phyloP scores from a whole-genome alignment of 1,140 invertebrate genomes.

The Panagrolaimus sp. region DNA sequence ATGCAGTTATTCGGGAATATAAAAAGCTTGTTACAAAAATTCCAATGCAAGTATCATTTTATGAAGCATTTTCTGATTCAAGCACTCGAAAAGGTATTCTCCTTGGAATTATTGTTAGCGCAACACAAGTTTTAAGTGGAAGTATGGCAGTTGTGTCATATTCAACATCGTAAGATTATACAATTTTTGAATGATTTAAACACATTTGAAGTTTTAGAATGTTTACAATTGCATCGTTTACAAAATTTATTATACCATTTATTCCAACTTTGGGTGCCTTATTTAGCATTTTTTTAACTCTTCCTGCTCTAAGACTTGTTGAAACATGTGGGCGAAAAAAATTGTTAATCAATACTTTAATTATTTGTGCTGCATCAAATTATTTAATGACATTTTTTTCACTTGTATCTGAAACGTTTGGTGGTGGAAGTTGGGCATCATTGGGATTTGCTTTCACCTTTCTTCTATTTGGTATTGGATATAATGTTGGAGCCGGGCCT shows the following conservation, averaged over 20 bases:
- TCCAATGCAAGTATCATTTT: constrained; percentile 23
- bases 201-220: constrained; percentile 26
- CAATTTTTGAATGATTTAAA: too few relatives aligned
- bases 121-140: constrained; percentile 40
- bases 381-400: constrained; percentile 28
- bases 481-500: constrained; percentile 44
- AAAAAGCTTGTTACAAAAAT: constrained; percentile 22
- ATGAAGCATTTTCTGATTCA: constrained; percentile 20
- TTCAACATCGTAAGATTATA: constrained; percentile 33
- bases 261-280: constrained; percentile 39
- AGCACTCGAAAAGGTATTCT: constrained; percentile 28
- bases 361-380: constrained; percentile 39
- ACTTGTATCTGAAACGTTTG: constrained; percentile 18
- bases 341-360: constrained; percentile 36
- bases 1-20: constrained; percentile 26
- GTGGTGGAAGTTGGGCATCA: constrained; percentile 25
- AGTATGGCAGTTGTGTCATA: constrained; percentile 42
- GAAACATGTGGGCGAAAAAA: constrained; percentile 37
- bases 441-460: constrained; percentile 36
- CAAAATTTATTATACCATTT: constrained; percentile 34
- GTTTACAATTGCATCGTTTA: constrained; percentile 40
- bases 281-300: constrained; percentile 36
- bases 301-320: constrained; percentile 42
- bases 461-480: constrained; percentile 41
- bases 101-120: constrained; percentile 41